Evolutionary conservation across 2,888 invertebrate species (phyloP).

Genomic region (Brenthis ino): DNA sequence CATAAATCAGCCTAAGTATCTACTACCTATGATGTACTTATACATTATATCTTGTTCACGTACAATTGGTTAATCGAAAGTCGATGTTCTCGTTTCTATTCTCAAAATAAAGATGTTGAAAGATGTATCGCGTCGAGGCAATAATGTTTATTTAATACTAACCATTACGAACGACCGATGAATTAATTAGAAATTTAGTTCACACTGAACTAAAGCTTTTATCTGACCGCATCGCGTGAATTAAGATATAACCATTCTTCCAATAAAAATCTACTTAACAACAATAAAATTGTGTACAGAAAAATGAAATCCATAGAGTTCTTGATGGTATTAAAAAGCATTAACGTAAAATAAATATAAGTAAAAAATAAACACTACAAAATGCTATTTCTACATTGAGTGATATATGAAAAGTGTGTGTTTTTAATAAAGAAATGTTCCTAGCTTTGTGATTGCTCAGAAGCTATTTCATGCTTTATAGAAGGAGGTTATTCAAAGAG

Average conservation of each 20-base stretch:
- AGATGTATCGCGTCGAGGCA: conserved; percentile 28
- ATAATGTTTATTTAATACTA: conserved; percentile 41
- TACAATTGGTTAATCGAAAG: conserved; percentile 17
- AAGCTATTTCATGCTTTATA: too few relatives aligned
- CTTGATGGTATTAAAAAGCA: too few relatives aligned
- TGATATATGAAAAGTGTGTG: too few relatives aligned
- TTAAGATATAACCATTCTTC: conserved; percentile 15
- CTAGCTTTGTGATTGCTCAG: too few relatives aligned
- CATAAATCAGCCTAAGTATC: neutral
- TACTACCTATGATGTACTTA: neutral
- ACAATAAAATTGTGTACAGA: neutral
- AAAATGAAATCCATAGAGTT: neutral
- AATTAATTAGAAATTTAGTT: conserved; percentile 39
- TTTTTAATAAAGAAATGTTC: too few relatives aligned
- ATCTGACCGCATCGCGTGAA: conserved; percentile 13
- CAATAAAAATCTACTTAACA: conserved; percentile 14
- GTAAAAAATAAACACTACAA: too few relatives aligned
- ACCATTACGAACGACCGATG: conserved; percentile 35
- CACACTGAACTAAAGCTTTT: conserved; percentile 6
- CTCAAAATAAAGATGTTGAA: conserved; percentile 35
- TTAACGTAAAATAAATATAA: too few relatives aligned
- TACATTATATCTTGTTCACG: neutral
- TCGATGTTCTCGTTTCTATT: conserved; percentile 24
- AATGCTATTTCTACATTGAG: too few relatives aligned
- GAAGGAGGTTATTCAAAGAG: too few relatives aligned